Evolutionary conservation across 2,888 invertebrate genomes (phyloP), one percentile per base, ranked within the genome.

Genomic region (Ditylenchus weischeri): DNA sequence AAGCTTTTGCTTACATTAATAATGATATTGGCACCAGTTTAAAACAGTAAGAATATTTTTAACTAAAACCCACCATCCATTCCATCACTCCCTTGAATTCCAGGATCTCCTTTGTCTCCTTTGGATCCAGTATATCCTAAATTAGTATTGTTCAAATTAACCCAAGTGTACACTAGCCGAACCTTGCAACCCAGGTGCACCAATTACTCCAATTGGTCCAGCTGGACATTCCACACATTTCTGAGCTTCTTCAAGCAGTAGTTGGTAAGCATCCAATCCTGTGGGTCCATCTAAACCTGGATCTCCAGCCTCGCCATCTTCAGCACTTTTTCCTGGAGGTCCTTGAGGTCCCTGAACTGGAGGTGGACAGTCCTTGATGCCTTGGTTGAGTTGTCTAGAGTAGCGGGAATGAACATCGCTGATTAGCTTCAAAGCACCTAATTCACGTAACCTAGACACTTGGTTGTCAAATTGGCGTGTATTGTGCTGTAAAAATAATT

Each of bases 261-360:
- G 75, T 48, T 75, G 75, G 15, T 76, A 65, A 0, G 79, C 80
- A 65, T 80, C 80, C 36, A 75, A 54, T 43, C 80, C 80, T 10
- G 76, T 61, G 2, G 66, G 54, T 51, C 78, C 78, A 50, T 75
- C 66, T 8, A 58, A 36, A 0, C 69, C 73, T 13, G 69, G 35
- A n/a, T 65, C 69, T 4, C 75, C 75, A 21, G 59, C 36, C 19
- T 66, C 66, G 13, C 75, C 75, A 48, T 75, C 75, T 11, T 19
- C 57, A 6, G 71, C 74, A 21, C 47, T 23, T 4, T 61, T 60
- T 8, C 75, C 75, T 13, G 72, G 69, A 6, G 64, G 66, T 10
- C 75, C 75, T 7, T 69, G 51, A 19, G 69, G 69, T 2, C 75
- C 75, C 18, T 68, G 60, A 15, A 62, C 29, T 8, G 71, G 69